Percentiles rank a stretch among this genome's conserved stretches.
Conservation (phyloP, 2,113 vertebrate species). For the Sinocyclocheilus grahami region DNA sequence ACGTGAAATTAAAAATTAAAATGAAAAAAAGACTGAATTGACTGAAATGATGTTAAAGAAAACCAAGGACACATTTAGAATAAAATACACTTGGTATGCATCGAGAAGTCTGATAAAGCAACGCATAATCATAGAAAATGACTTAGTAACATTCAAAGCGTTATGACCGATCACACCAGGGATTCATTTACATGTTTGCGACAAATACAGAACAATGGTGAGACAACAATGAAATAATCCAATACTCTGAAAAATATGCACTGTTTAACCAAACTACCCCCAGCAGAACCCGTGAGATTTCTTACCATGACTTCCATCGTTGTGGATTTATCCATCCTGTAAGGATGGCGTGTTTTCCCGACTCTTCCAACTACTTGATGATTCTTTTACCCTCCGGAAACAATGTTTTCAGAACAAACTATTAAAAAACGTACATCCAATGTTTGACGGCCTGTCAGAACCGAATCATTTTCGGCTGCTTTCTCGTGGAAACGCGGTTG, state of each 20-base stretch:
- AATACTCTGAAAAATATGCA: background rate
- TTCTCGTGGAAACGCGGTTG: background rate
- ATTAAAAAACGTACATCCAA: background rate
- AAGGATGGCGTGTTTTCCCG: constrained; percentile 1
- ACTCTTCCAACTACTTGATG: background rate
- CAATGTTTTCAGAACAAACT: background rate
- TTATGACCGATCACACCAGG: background rate
- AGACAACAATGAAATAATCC: background rate
- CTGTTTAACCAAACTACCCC: too few species aligned
- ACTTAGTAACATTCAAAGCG: background rate
- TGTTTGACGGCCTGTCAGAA: constrained; percentile 6
- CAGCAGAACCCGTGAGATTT: background rate
- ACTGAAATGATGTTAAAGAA: background rate
- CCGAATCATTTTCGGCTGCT: constrained; percentile 1
- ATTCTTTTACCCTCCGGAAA: background rate
- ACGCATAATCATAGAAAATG: background rate
- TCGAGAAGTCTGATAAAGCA: background rate
- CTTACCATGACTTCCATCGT: constrained; percentile 34
- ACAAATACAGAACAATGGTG: background rate
- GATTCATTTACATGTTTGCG: background rate
- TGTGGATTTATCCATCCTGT: constrained; percentile 31
- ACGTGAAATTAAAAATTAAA: background rate
- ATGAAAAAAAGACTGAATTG: background rate
- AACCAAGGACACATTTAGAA: background rate
- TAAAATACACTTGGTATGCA: background rate